Conservation (phyloP, 2,797 vertebrate species). For the Coregonus ussuriensis region DNA sequence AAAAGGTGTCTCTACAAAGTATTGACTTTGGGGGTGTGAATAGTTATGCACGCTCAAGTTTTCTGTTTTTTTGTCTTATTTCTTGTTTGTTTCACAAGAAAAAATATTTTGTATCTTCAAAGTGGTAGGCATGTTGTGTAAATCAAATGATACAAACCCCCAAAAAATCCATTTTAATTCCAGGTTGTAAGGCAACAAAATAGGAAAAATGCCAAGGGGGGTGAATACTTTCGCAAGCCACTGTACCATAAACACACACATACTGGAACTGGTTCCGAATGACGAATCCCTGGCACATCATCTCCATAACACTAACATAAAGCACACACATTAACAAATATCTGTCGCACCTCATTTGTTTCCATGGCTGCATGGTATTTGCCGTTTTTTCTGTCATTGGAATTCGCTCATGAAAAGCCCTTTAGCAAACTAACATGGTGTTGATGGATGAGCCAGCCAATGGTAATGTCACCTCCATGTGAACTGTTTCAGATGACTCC, state of each 20-base stretch:
- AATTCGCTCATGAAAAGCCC: conserved; percentile 37
- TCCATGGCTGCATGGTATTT: conserved; percentile 9
- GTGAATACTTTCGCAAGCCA: too few species aligned
- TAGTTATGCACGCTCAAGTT: too few species aligned
- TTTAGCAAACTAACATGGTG: conserved; percentile 3
- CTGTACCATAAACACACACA: neutral
- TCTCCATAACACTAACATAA: conserved; percentile 3
- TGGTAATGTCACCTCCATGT: conserved; percentile 45
- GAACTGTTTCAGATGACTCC: conserved; percentile 76
- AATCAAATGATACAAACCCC: too few species aligned
- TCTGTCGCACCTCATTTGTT: conserved; percentile 30
- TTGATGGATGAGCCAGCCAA: conserved; percentile 30
- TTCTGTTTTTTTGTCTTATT: too few species aligned
- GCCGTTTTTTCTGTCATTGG: conserved; percentile 20
- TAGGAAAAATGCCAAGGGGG: too few species aligned
- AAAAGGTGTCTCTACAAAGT: too few species aligned
- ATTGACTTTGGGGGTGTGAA: too few species aligned
- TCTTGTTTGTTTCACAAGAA: too few species aligned
- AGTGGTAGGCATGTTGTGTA: too few species aligned
- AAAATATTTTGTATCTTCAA: too few species aligned
- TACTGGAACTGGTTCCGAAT: neutral
- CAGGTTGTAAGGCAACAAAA: too few species aligned
- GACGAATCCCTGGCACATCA: neutral
- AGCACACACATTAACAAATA: conserved; percentile 9
- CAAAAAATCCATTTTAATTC: too few species aligned